phyloP scores from a whole-genome alignment of 2,888 invertebrate genomes.

The Seira sanloemensis region DNA sequence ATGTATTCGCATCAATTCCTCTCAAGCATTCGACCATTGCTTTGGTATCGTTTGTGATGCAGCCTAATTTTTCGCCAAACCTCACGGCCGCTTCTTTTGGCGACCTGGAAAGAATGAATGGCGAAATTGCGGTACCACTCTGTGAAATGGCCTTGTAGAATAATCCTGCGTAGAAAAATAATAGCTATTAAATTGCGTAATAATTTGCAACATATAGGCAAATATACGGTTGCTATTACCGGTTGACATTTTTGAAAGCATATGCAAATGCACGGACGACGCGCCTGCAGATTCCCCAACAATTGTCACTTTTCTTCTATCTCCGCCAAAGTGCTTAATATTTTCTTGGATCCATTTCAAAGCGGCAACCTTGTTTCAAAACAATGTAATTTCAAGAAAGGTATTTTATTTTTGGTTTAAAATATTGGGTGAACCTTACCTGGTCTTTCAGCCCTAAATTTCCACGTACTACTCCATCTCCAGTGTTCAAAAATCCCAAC shows the following conservation, averaged over 20 bases:
- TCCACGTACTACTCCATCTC: slow-evolving; percentile 25
- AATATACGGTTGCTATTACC: neutral
- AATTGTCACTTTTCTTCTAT: slow-evolving; percentile 16
- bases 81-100: slow-evolving; percentile 56
- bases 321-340: neutral
- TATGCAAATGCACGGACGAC: slow-evolving; percentile 39
- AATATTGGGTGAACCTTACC: neutral
- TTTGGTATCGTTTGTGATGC: slow-evolving; percentile 45
- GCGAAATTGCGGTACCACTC: slow-evolving; percentile 62
- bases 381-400: neutral
- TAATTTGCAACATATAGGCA: neutral
- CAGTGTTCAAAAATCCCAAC: slow-evolving; percentile 33
- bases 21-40: slow-evolving; percentile 66
- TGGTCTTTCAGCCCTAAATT: slow-evolving; percentile 34
- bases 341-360: neutral
- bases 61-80: slow-evolving; percentile 60
- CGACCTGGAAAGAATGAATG: slow-evolving; percentile 52
- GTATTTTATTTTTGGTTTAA: neutral
- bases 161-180: slow-evolving; percentile 4
- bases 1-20: slow-evolving; percentile 35
- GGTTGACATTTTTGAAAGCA: slow-evolving; percentile 37
- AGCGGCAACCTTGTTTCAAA: neutral
- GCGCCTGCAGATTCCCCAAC: slow-evolving; percentile 30
- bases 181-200: neutral
- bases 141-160: slow-evolving; percentile 62